Percentiles rank a stretch among this genome's conserved stretches.
Conservation (phyloP, 92 coral and sea anemone species). For the Plumapathes pennacea region DNA sequence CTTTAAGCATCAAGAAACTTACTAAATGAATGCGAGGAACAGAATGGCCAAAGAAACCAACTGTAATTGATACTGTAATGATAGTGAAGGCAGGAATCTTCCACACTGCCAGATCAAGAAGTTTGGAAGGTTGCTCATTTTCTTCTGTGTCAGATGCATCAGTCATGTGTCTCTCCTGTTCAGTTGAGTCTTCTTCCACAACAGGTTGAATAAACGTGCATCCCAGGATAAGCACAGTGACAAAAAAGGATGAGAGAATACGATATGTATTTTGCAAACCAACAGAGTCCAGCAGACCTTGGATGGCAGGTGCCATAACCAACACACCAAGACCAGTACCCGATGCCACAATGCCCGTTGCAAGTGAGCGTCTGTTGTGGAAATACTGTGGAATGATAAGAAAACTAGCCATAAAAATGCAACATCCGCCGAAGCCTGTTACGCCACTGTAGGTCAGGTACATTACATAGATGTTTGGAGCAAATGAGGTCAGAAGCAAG, state of each 20-base stretch:
- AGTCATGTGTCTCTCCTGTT: too few species aligned
- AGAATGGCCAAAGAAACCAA: slow-evolving; percentile 41
- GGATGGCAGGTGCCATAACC: slow-evolving; percentile 57
- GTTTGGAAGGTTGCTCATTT: too few species aligned
- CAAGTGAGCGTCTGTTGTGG: slow-evolving; percentile 28
- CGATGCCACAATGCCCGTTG: slow-evolving; percentile 50
- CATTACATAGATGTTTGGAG: slow-evolving; percentile 35
- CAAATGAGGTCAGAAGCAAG: slow-evolving; percentile 42
- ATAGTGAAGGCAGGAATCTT: slow-evolving; percentile 20
- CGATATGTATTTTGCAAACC: slow-evolving; percentile 54
- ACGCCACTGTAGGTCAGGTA: slow-evolving; percentile 62
- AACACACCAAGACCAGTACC: slow-evolving; percentile 56
- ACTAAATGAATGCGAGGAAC: slow-evolving; percentile 52
- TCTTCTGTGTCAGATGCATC: too few species aligned
- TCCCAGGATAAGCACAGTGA: too few species aligned
- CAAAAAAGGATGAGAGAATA: too few species aligned
- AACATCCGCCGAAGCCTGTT: slow-evolving; percentile 63
- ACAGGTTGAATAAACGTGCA: too few species aligned
- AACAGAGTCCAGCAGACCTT: slow-evolving; percentile 20
- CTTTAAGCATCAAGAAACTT: too few species aligned
- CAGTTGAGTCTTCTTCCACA: too few species aligned
- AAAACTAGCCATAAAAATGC: slow-evolving; percentile 43
- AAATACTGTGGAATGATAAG: slow-evolving; percentile 43
- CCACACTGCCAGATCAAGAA: slow-evolving; percentile 34
- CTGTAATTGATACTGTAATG: slow-evolving; percentile 9